Evolutionary conservation across 2,888 invertebrate species (phyloP).

Genomic region (Trilocha varians): DNA sequence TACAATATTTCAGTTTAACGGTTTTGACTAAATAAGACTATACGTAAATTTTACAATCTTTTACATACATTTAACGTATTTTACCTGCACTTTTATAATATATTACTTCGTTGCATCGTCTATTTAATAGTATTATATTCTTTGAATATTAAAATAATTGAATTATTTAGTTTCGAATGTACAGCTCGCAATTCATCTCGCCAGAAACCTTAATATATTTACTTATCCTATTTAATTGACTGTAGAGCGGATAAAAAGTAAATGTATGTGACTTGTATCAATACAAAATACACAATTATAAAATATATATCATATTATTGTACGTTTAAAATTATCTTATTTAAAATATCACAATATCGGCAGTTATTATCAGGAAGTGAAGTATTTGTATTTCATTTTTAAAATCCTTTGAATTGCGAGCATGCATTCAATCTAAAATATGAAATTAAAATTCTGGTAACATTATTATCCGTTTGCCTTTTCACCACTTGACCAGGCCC

Average conservation of each 20-base stretch:
- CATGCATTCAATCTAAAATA: background rate
- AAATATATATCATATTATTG: background rate
- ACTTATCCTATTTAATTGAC: constrained; percentile 49
- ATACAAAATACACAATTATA: constrained; percentile 3
- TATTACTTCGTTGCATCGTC: constrained; percentile 47
- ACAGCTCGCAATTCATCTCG: constrained; percentile 25
- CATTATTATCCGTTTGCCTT: background rate
- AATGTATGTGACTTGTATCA: constrained; percentile 5
- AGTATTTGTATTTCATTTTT: constrained; percentile 14
- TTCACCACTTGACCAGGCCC: background rate
- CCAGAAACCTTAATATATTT: constrained; percentile 1
- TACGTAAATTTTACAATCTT: too few relatives aligned
- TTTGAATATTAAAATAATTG: constrained; percentile 20
- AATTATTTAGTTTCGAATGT: constrained; percentile 35
- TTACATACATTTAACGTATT: background rate
- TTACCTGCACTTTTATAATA: background rate
- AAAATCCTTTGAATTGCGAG: constrained; percentile 1
- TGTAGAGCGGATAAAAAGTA: constrained; percentile 16
- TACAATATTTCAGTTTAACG: too few relatives aligned
- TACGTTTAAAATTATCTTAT: constrained; percentile 1
- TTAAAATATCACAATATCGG: constrained; percentile 27
- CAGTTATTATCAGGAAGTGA: constrained; percentile 23
- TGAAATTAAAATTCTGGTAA: background rate
- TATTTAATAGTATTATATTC: constrained; percentile 15
- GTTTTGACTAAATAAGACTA: too few relatives aligned